Evolutionary conservation across 2,797 vertebrate species (phyloP), one percentile per base, ranked within the genome.

Genomic region (Tangara arthus): DNA sequence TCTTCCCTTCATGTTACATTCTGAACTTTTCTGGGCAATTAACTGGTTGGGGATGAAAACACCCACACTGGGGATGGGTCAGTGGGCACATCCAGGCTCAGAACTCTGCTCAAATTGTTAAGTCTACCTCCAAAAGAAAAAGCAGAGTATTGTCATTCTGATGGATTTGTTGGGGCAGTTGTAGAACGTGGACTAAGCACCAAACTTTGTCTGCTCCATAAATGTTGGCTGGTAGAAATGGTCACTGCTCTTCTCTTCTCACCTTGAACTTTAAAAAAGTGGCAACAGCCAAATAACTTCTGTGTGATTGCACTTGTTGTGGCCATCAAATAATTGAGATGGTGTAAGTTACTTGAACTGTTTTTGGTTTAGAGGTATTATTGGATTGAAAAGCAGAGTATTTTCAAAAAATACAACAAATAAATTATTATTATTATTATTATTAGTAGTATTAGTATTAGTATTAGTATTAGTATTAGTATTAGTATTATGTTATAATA

Each of bases 21-120:
- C 88, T 97, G 95, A 78, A 83, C 78, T 89, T 96, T 96, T 94
- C 92, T 96, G 95, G 95, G 84, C 79, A 96, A 96, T 97, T 96
- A 91, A 94, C 92, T 95, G 95, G 90, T 82, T 96, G 95, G 96
- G 94, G 90, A 96, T 96, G 93, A 95, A 94, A 96, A 93, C 95
- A 90, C 86, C 90, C 94, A 91, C 53, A 1, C 76, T 75, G 68
- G 95, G 93, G 93, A 96, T 93, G 96, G 95, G 93, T 95, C 96
- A 96, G 0, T 44, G 87, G 88, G 92, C 94, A 89, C 94, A 91
- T 89, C 84, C 93, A 94, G 70, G 10, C 81, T 69, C 82, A 84
- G 73, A 87, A 82, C 79, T 82, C 87, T 76, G 53, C 89, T 95
- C 75, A 76, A 3, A 87, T 41, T 71, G 63, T 84, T 37, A 46